A percentile compares a stretch with the other conserved stretches of the same genome.
phyloP scores from a whole-genome alignment of 1,140 invertebrate genomes.

The Bathynomus jamesi region DNA sequence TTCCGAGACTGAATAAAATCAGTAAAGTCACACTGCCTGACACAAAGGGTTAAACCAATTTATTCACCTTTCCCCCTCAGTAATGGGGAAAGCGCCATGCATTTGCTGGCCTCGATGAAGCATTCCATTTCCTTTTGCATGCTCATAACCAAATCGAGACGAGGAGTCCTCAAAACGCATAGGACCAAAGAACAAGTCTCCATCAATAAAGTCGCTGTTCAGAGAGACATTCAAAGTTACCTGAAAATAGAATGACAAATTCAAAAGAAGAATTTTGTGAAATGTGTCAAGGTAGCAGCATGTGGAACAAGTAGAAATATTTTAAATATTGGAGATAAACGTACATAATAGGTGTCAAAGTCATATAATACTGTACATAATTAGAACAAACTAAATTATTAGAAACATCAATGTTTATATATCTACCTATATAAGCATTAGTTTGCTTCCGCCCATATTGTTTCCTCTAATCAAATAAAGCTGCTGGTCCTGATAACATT shows the following conservation, averaged over 20 bases:
- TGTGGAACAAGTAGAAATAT: not conserved
- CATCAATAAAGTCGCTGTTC: slow-evolving; percentile 41
- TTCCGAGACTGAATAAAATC: no score
- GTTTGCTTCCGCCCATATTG: no score
- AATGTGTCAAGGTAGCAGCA: not conserved
- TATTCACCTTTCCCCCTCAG: slow-evolving; percentile 40
- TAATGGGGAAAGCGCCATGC: slow-evolving; percentile 44
- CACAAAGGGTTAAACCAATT: no score
- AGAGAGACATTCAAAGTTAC: slow-evolving; percentile 46
- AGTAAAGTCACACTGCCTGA: no score
- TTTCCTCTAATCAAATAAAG: no score
- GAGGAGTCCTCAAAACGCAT: slow-evolving; percentile 35
- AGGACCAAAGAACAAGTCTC: slow-evolving; percentile 44
- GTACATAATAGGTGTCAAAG: no score
- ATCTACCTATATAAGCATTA: no score
- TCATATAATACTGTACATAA: no score
- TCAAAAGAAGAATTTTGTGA: not conserved
- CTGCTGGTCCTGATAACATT: no score
- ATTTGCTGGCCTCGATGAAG: slow-evolving; percentile 45
- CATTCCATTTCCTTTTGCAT: slow-evolving; percentile 40
- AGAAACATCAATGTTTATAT: no score
- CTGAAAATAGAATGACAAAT: slow-evolving; percentile 16
- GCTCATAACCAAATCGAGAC: slow-evolving; percentile 26
- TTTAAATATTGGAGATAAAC: no score
- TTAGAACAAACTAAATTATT: no score